These are phyloP conservation scores for Julus scanicus DNA, from an alignment of 2,888 invertebrate genomes.

Conservation along the genomic window DNA sequence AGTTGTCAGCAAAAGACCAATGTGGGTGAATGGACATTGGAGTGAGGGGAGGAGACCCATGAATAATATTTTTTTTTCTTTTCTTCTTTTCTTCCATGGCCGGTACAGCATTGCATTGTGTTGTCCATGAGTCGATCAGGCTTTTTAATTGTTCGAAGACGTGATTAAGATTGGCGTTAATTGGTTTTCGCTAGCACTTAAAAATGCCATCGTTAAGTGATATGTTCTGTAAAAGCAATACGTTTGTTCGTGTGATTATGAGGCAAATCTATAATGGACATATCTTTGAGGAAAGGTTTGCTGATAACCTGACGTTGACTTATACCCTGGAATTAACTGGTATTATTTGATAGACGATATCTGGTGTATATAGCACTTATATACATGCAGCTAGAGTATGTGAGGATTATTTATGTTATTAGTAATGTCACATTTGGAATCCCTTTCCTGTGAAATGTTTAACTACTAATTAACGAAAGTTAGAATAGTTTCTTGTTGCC, in stretches of 20 bases:
- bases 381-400: too few relatives aligned
- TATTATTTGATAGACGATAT: not conserved
- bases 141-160: slow-evolving; percentile 13
- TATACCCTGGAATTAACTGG: not conserved
- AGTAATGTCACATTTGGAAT: not conserved
- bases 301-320: not conserved
- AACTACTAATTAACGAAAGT: too few relatives aligned
- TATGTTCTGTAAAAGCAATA: not conserved
- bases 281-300: not conserved
- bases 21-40: slow-evolving; percentile 26
- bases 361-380: too few relatives aligned
- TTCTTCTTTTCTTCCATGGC: not conserved
- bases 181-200: slow-evolving; percentile 43
- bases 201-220: not conserved
- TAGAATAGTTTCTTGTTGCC: too few relatives aligned
- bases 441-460: too few relatives aligned
- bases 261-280: not conserved
- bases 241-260: not conserved
- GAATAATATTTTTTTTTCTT: not conserved
- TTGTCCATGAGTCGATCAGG: not conserved
- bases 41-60: slow-evolving; percentile 10
- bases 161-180: slow-evolving; percentile 32
- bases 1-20: slow-evolving; percentile 41
- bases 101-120: not conserved
- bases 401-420: not conserved